Conservation (phyloP, 2,888 invertebrate species). For the Pheosia tremula region DNA sequence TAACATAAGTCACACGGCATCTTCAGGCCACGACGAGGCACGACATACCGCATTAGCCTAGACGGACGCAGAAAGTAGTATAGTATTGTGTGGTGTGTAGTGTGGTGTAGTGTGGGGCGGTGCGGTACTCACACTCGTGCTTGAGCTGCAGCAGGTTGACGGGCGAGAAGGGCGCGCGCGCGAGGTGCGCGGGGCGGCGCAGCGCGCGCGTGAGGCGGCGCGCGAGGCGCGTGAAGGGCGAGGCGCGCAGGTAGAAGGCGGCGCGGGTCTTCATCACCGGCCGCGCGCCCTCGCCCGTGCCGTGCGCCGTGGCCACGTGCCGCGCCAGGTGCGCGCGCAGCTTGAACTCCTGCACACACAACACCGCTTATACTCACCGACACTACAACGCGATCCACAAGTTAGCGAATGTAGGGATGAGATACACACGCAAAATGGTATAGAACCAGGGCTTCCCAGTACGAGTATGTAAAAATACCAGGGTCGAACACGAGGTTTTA, state of each 20-base stretch:
- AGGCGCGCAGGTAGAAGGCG: constrained; percentile 97
- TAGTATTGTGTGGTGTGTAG: neutral
- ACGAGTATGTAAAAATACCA: neutral
- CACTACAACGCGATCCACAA: too few relatives aligned
- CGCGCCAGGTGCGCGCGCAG: constrained; percentile 96
- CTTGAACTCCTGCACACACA: constrained; percentile 91
- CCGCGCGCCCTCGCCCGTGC: constrained; percentile 87
- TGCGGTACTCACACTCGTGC: constrained; percentile 90
- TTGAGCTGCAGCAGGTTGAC: constrained; percentile 92
- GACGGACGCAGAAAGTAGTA: too few relatives aligned
- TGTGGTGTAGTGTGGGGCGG: neutral
- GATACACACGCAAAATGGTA: too few relatives aligned
- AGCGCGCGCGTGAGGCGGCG: constrained; percentile 93
- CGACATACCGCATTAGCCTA: too few relatives aligned
- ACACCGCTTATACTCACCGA: too few relatives aligned
- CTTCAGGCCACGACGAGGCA: too few relatives aligned
- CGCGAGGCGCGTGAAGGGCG: constrained; percentile 95
- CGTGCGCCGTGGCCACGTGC: constrained; percentile 97
- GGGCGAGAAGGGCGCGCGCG: constrained; percentile 93
- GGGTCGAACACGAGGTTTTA: neutral
- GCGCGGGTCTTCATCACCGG: constrained; percentile 99
- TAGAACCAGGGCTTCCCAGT: too few relatives aligned
- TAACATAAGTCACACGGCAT: too few relatives aligned
- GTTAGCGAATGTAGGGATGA: too few relatives aligned
- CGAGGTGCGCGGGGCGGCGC: constrained; percentile 92